Evolutionary conservation across 2,113 vertebrate species (phyloP), one percentile per base, ranked within the genome.

Genomic region (Erinaceus europaeus): DNA sequence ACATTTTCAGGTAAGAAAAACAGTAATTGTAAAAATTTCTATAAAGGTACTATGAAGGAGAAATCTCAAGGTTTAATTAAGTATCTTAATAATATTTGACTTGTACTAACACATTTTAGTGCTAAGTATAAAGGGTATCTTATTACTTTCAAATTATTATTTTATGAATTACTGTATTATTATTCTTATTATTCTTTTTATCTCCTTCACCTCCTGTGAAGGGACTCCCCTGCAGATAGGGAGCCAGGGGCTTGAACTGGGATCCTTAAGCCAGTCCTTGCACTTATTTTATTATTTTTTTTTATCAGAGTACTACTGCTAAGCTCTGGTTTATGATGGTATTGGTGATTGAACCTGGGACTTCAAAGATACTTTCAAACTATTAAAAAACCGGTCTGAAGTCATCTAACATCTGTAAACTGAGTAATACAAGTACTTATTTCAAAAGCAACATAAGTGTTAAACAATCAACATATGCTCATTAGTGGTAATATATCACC

Each of bases 61-160:
- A 85, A 68, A 52, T 21, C 27, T n/a, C 40, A 61, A 42, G 38
- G 62, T n/a, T 68, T 50, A 78, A 74, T 52, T 13, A 87, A 72
- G 87, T 61, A 17, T 62, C 40, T 69, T 67, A 78, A 82, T 62
- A 75, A 76, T 15, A 88, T 29, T 52, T 74, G 27, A 82, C 44
- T n/a, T 77, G 40, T 64, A 61, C 81, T 2, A 77, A 20, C 71
- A 85, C 23, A 44, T 83, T 68, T 79, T 69, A 89, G 79, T 71
- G 59, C 57, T 62, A 59, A 69, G 61, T 85, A 88, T 1, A 82
- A 36, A 46, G 12, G 76, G 15, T 59, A 67, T 46, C 50, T 46
- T n/a, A 85, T 32, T 64, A 86, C 76, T 88, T 92, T 29, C 15
- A 84, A 76, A 84, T 73, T 14, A 84, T 81, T 84, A 77, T 62